Evolutionary conservation across 1,140 invertebrate species (phyloP), one percentile per base, ranked within the genome.

Genomic region (Penaeus vannamei): DNA sequence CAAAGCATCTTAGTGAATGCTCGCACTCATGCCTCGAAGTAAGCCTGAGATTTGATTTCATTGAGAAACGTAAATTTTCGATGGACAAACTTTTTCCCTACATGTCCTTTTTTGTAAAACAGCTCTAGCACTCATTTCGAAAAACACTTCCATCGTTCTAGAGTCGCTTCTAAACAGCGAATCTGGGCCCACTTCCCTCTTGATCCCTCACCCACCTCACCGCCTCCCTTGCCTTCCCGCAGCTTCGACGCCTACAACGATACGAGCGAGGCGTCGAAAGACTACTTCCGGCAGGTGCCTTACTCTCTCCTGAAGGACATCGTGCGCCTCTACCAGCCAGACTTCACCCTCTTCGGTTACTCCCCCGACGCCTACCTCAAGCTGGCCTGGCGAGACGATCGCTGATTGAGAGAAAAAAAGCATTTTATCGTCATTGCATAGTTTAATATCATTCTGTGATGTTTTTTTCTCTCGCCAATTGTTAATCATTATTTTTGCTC

Each of bases 211-310:
- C 17, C 66, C 14, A 20, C 32, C 20, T 19, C 69, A 26, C 8
- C 36, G 36, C 36, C 32, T 4, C 42, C 42, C 42, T 46, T n/a
- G 29, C 20, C n/a, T 29, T 7, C n/a, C 19, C 42, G 3, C 72
- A 85, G 84, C 42, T 85, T 85, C 53, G 84, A 85, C 84, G 20
- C 23, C 20, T 85, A 85, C 69, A 72, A 85, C 36, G 69, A 46
- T n/a, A 85, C 84, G 7, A 85, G 84, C 46, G 84, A 77, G 22
- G 84, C 84, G 23, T 42, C 69, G 64, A 69, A 85, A 46, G 32
- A 72, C 42, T 85, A 85, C 84, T 85, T 72, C 84, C 59, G 84
- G 2, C 66, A 32, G n/a, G 84, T 85, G 17, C 84, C 84, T n/a
- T 7, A 17, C 19, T 26, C 23, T 8, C 69, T 85, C 22, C 84